Conservation (phyloP, 2,113 vertebrate genomes). For the Labrus mixtus region DNA sequence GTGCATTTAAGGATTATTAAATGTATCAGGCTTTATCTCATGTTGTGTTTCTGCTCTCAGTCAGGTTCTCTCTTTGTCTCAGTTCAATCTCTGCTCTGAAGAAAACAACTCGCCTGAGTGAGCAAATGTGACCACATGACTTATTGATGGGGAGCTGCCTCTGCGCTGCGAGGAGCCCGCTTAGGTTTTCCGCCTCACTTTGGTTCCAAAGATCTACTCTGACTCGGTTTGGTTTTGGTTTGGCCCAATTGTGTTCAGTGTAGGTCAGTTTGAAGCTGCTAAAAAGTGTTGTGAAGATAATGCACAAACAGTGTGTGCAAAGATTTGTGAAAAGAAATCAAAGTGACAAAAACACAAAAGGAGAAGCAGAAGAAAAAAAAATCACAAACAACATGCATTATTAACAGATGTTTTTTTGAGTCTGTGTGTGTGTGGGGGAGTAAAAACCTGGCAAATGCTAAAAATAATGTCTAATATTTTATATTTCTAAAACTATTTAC, state of each 20-base stretch:
- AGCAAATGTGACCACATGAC: conserved; percentile 63
- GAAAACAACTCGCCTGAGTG: conserved; percentile 55
- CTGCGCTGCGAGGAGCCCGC: background rate
- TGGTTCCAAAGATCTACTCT: background rate
- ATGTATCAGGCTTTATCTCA: background rate
- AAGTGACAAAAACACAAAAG: conserved; percentile 23
- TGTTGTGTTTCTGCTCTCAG: background rate
- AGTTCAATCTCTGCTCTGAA: conserved; percentile 30
- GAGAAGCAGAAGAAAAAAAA: background rate
- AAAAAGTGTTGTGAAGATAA: background rate
- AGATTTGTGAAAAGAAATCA: background rate
- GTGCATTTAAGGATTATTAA: too few species aligned
- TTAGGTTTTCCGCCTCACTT: background rate
- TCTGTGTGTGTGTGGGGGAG: background rate
- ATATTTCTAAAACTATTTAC: too few species aligned
- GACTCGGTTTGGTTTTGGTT: background rate
- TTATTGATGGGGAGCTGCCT: conserved; percentile 46
- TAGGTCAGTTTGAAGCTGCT: background rate
- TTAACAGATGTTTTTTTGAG: background rate
- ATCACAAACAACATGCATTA: background rate
- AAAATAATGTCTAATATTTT: background rate
- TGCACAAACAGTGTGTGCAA: background rate
- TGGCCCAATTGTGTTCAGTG: background rate
- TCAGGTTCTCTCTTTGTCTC: conserved; percentile 25
- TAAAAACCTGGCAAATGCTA: background rate